Percentiles rank a stretch among this genome's conserved stretches.
Evolutionary conservation across 53 echinoderm and acorn worm genomes (phyloP).

Genomic region (Mesocentrotus franciscanus): DNA sequence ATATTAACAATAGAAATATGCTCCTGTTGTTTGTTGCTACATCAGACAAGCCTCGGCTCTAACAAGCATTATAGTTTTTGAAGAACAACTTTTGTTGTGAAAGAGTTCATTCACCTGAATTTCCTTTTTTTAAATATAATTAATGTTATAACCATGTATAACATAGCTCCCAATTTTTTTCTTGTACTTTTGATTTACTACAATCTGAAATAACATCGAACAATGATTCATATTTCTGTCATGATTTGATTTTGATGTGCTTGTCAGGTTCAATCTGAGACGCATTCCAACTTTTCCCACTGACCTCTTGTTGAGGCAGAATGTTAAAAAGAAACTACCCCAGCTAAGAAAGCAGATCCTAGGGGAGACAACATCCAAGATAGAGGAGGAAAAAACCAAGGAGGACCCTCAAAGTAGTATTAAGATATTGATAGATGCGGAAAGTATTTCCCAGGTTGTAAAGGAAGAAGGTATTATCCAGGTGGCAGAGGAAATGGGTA

Average conservation of each 20-base stretch:
- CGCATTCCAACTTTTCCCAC: constrained; percentile 83
- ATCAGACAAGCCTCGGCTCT: neutral
- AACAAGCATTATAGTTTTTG: neutral
- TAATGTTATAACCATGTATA: too few species aligned
- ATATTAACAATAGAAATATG: too few species aligned
- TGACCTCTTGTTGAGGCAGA: constrained; percentile 70
- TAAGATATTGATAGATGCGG: neutral
- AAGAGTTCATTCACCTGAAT: neutral
- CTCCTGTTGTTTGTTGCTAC: neutral
- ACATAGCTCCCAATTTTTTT: neutral
- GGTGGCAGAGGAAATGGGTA: neutral
- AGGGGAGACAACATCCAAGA: neutral
- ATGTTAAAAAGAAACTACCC: constrained; percentile 58
- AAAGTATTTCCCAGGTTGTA: neutral
- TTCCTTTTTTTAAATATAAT: neutral
- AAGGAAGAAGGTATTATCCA: neutral
- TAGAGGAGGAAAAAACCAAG: neutral
- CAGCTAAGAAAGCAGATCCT: constrained; percentile 50
- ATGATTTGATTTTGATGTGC: neutral
- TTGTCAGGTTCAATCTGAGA: constrained; percentile 82
- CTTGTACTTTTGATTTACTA: neutral
- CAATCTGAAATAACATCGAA: neutral
- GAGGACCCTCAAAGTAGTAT: neutral
- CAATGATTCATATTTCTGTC: neutral
- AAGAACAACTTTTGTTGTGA: neutral